Conservation (phyloP, 2,797 vertebrate species). For the Eulemur mongoz region DNA sequence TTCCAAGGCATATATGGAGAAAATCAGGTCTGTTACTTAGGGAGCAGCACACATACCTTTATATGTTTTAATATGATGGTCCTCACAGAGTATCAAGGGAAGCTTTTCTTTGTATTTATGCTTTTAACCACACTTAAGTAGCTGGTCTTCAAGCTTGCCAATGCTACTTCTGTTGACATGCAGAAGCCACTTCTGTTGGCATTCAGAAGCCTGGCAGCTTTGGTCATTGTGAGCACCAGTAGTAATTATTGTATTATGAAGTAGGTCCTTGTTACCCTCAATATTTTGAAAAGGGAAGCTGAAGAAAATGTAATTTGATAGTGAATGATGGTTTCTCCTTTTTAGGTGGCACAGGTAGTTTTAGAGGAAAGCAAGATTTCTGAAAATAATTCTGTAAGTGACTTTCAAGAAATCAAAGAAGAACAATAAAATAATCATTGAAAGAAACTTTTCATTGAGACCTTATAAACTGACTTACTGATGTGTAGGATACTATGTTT, state of each 20-base stretch:
- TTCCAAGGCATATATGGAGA: background rate
- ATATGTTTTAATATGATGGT: background rate
- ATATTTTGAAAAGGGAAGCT: constrained; percentile 18
- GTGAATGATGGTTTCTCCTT: background rate
- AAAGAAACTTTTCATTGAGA: constrained; percentile 45
- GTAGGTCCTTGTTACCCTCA: background rate
- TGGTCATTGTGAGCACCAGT: background rate
- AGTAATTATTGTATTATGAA: background rate
- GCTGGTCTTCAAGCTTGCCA: background rate
- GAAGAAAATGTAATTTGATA: background rate
- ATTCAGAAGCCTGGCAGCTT: background rate
- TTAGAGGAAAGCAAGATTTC: constrained; percentile 27
- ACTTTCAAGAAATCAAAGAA: constrained; percentile 41
- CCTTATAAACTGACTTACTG: background rate
- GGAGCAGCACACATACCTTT: background rate
- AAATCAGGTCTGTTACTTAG: background rate
- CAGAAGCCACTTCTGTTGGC: background rate
- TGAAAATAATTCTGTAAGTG: background rate
- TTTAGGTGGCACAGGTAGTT: background rate
- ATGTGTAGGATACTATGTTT: background rate
- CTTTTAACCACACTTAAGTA: background rate
- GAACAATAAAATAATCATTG: background rate
- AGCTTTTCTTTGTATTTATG: background rate
- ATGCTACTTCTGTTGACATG: background rate
- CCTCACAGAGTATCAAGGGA: background rate